Percentiles rank a stretch among this genome's conserved stretches.
Conservation (phyloP, 2,888 invertebrate genomes). For the Hemaris fuciformis region DNA sequence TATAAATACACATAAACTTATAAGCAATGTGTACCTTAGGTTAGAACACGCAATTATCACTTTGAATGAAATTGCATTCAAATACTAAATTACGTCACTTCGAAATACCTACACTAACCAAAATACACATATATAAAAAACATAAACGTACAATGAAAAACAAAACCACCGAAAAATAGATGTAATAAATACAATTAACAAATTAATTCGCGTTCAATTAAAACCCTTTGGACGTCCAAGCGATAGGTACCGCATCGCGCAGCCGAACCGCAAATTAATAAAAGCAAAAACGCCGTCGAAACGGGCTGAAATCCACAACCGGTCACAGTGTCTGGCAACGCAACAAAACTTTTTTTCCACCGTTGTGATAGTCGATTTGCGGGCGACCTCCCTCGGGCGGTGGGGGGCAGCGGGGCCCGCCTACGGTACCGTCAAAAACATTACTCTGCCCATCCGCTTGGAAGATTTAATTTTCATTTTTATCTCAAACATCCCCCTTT, state of each 20-base stretch:
- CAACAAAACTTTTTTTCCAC: slow-evolving; percentile 67
- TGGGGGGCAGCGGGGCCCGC: slow-evolving; percentile 37
- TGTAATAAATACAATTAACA: not conserved
- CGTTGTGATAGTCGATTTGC: slow-evolving; percentile 81
- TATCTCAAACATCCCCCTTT: slow-evolving; percentile 82
- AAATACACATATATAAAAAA: not conserved
- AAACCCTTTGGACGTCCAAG: not conserved
- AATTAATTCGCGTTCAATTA: not conserved
- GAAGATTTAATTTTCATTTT: slow-evolving; percentile 83
- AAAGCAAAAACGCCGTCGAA: slow-evolving; percentile 49
- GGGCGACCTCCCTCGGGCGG: slow-evolving; percentile 53
- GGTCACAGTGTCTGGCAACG: slow-evolving; percentile 64
- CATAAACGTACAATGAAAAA: not conserved
- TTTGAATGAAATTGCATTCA: no score
- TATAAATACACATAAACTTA: no score
- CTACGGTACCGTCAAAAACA: slow-evolving; percentile 79
- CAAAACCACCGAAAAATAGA: not conserved
- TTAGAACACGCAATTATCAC: no score
- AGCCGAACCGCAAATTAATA: slow-evolving; percentile 31
- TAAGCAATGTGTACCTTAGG: no score
- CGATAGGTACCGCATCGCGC: slow-evolving; percentile 2
- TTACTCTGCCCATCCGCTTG: slow-evolving; percentile 79
- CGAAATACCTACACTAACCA: not conserved
- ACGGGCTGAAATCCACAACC: slow-evolving; percentile 57
- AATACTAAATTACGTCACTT: no score